These are phyloP conservation scores for Barypeithes pellucidus DNA, from an alignment of 2,888 invertebrate genomes.

Conservation along the genomic window DNA sequence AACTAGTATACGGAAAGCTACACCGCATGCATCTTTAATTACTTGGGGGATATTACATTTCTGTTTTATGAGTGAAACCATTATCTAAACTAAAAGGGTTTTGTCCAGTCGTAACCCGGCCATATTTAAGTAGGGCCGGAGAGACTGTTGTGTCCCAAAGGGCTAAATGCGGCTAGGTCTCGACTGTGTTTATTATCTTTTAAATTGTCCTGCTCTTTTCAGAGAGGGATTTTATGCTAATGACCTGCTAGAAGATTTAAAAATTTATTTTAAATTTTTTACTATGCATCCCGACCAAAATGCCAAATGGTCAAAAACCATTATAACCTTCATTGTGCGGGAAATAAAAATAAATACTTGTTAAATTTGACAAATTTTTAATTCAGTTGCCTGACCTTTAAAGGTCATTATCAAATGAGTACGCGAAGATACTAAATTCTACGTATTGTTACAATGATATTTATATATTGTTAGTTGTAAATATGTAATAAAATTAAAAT, in stretches of 20 bases:
- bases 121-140: slow-evolving; percentile 21
- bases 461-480: too few species aligned
- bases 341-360: too few species aligned
- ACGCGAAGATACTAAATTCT: too few species aligned
- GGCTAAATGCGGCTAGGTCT: slow-evolving; percentile 5
- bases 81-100: slow-evolving; percentile 41
- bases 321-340: too few species aligned
- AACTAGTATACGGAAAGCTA: slow-evolving; percentile 9
- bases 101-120: slow-evolving; percentile 25
- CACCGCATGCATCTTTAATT: slow-evolving; percentile 12
- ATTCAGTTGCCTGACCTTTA: too few species aligned
- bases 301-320: neutral
- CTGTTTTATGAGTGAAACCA: slow-evolving; percentile 31
- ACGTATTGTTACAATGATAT: too few species aligned
- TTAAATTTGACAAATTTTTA: too few species aligned
- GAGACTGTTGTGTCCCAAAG: slow-evolving; percentile 6
- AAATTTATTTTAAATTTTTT: neutral
- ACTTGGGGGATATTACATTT: slow-evolving; percentile 25
- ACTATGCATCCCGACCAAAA: neutral
- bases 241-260: neutral
- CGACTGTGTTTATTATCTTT: neutral
- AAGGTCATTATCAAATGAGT: too few species aligned
- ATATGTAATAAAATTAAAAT: too few species aligned
- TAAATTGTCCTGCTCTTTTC: slow-evolving; percentile 8
- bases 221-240: neutral